Conservation (phyloP, 2,113 vertebrate species). For the Chamaetylas fuelleborni region DNA sequence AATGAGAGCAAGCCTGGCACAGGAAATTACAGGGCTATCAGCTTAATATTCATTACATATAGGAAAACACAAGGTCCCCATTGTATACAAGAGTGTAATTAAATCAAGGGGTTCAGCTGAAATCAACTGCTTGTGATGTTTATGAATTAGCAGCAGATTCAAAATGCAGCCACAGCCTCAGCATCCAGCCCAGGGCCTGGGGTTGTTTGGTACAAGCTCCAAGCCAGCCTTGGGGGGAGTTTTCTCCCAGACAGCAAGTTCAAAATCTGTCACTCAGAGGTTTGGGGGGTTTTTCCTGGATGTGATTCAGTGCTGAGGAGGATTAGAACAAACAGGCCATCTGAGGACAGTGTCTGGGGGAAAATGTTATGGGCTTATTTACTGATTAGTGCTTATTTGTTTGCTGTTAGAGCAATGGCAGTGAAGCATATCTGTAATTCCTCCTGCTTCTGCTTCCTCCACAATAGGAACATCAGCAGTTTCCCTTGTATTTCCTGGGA, state of each 20-base stretch:
- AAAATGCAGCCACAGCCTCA: neutral
- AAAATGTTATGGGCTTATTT: neutral
- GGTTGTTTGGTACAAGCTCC: neutral
- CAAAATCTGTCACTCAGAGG: neutral
- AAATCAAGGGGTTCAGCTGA: conserved; percentile 69
- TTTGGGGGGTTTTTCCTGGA: neutral
- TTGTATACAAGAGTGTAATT: conserved; percentile 63
- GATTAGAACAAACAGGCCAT: neutral
- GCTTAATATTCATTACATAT: conserved; percentile 66
- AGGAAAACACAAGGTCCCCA: conserved; percentile 52
- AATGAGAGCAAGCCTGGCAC: conserved; percentile 41
- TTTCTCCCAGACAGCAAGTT: neutral
- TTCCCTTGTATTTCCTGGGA: neutral
- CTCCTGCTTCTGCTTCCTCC: neutral
- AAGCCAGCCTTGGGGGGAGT: neutral
- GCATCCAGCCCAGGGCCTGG: neutral
- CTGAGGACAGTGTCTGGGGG: conserved; percentile 10
- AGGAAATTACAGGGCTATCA: conserved; percentile 68
- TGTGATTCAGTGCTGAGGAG: neutral
- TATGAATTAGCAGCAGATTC: conserved; percentile 33
- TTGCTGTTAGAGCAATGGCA: neutral
- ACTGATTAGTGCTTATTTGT: neutral
- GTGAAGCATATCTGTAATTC: neutral
- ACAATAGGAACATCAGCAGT: neutral
- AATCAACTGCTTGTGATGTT: conserved; percentile 58